Evolutionary conservation across 2,797 vertebrate species (phyloP).

Genomic region (Pteropus rufus): DNA sequence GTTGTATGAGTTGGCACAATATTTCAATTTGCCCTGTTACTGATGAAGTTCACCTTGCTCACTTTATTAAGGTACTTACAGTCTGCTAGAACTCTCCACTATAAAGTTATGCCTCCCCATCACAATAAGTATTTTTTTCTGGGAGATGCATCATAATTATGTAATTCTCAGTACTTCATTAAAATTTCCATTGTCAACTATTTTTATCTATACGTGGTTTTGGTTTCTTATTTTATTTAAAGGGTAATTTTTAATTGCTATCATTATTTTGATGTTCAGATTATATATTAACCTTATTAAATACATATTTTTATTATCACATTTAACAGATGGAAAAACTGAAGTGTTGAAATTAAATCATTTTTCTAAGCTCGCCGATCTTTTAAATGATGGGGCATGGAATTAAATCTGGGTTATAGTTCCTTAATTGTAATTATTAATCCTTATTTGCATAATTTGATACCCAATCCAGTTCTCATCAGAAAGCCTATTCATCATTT

Average conservation of each 20-base stretch:
- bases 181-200: not conserved
- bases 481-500: not conserved
- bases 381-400: not conserved
- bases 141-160: not conserved
- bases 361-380: not conserved
- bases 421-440: not conserved
- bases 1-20: not conserved
- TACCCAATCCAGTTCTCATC: not conserved
- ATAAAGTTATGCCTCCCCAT: not conserved
- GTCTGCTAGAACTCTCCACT: not conserved
- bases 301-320: not conserved
- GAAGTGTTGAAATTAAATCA: not conserved
- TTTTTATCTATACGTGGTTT: not conserved
- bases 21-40: not conserved
- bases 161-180: not conserved
- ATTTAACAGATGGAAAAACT: not conserved
- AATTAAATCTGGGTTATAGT: not conserved
- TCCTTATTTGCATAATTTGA: not conserved
- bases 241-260: not conserved
- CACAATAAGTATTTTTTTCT: not conserved
- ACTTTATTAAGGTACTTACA: not conserved
- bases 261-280: not conserved
- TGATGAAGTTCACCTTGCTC: not conserved
- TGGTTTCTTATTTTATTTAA: not conserved
- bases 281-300: not conserved